These are phyloP conservation scores for Rhinichthys klamathensis DNA, from an alignment of 2,113 vertebrate species.

Conservation along the genomic window DNA sequence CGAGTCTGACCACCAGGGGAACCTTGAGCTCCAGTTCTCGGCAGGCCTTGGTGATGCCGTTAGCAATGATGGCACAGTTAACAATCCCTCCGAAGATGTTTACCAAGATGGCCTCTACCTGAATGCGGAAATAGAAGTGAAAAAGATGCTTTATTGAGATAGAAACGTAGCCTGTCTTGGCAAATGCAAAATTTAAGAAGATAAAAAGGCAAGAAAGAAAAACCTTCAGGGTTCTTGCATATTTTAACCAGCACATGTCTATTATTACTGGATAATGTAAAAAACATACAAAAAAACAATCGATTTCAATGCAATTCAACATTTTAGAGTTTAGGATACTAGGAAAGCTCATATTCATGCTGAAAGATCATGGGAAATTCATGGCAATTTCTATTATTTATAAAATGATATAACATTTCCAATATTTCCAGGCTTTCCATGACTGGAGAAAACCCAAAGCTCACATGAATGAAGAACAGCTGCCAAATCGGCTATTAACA, in stretches of 20 bases:
- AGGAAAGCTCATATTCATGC: not conserved
- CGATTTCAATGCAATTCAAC: not conserved
- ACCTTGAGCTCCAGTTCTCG: slow-evolving; percentile 92
- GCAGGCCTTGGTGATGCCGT: slow-evolving; percentile 96
- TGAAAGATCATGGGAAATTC: not conserved
- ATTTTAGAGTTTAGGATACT: not conserved
- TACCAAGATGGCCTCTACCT: slow-evolving; percentile 97
- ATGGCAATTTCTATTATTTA: not conserved
- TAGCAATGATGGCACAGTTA: slow-evolving; percentile 98
- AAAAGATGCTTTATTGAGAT: not conserved
- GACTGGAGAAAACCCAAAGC: not conserved
- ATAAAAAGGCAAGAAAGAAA: not conserved
- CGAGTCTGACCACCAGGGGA: slow-evolving; percentile 92
- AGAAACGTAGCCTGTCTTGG: not conserved
- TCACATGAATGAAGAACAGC: not conserved
- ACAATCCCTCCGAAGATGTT: slow-evolving; percentile 99
- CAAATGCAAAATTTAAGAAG: not conserved
- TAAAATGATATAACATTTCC: not conserved
- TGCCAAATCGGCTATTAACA: not conserved
- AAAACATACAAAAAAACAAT: too few species aligned
- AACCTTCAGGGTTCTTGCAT: not conserved
- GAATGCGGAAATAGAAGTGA: slow-evolving; percentile 27
- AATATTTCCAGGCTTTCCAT: not conserved
- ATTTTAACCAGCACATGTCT: not conserved
- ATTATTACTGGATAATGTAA: too few species aligned